Conservation (phyloP, 2,888 invertebrate species). For the Yponomeuta plumbellus region DNA sequence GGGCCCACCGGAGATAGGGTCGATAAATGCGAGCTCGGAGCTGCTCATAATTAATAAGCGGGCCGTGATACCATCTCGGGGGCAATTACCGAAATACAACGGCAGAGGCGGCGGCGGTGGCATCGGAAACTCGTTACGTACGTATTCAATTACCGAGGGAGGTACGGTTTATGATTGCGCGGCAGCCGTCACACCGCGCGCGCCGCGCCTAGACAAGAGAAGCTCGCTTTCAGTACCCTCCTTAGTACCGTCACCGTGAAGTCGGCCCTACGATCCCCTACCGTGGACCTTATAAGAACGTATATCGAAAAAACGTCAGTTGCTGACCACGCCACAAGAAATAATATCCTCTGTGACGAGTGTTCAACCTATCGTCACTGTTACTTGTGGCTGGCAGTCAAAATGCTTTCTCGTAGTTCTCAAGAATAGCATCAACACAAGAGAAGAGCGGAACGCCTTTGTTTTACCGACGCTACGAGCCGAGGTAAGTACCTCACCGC, state of each 20-base stretch:
- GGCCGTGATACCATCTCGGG: slow-evolving; percentile 48
- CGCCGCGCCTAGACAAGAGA: not conserved
- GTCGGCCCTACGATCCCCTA: too few species aligned
- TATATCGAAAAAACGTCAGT: too few species aligned
- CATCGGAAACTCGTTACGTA: slow-evolving; percentile 5
- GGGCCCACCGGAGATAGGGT: slow-evolving; percentile 69
- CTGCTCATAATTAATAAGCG: slow-evolving; percentile 65
- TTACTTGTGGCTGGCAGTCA: not conserved
- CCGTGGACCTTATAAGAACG: too few species aligned
- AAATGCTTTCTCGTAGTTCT: not conserved
- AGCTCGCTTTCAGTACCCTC: not conserved
- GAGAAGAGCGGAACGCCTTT: not conserved
- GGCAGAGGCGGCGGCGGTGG: slow-evolving; percentile 18
- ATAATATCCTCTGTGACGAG: not conserved
- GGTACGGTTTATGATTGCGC: not conserved
- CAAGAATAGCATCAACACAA: not conserved
- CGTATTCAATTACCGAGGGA: slow-evolving; percentile 2
- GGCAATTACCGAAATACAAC: slow-evolving; percentile 59
- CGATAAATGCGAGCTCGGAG: slow-evolving; percentile 54
- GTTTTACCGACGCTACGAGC: not conserved
- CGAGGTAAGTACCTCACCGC: not conserved
- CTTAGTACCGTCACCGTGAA: not conserved
- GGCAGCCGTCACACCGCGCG: not conserved
- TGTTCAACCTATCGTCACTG: too few species aligned
- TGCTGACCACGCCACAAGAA: not conserved